Percentiles rank a stretch among this genome's conserved stretches.
Conservation (phyloP, 2,888 invertebrate species). For the Polyommatus iphigenia region DNA sequence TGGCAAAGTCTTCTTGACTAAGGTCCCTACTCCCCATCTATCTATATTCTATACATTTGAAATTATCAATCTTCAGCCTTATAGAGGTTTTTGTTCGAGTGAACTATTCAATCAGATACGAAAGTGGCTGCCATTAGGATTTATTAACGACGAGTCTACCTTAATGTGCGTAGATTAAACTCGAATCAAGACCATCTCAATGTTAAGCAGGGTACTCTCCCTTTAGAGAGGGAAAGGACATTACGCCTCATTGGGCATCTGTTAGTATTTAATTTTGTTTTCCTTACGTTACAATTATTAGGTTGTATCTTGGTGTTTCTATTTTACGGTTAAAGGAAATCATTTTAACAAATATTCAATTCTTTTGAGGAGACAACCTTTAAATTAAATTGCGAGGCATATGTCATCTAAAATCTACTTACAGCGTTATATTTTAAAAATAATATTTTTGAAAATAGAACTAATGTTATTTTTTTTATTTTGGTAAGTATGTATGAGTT, state of each 20-base stretch:
- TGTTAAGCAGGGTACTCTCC: slow-evolving; percentile 55
- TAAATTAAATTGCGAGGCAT: too few species aligned
- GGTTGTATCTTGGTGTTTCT: too few species aligned
- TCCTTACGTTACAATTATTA: background rate
- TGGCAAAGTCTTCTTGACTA: too few species aligned
- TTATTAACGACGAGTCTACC: slow-evolving; percentile 35
- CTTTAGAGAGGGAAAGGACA: slow-evolving; percentile 7
- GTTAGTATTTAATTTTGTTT: background rate
- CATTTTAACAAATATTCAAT: too few species aligned
- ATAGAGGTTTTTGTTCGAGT: background rate
- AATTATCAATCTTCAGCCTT: background rate
- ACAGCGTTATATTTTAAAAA: too few species aligned
- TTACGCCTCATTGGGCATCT: background rate
- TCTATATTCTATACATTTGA: background rate
- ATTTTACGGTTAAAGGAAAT: too few species aligned
- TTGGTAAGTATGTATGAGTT: too few species aligned
- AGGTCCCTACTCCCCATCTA: background rate
- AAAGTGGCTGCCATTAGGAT: slow-evolving; percentile 25
- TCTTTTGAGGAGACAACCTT: too few species aligned
- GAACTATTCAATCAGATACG: slow-evolving; percentile 29
- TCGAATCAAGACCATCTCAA: slow-evolving; percentile 76
- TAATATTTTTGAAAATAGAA: too few species aligned
- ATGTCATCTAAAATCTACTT: too few species aligned
- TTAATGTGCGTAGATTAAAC: slow-evolving; percentile 39
- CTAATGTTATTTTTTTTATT: too few species aligned